Percentiles rank a stretch among this genome's conserved stretches.
phyloP scores from a whole-genome alignment of 2,888 invertebrate genomes.

The Drosophila vallismaia region DNA sequence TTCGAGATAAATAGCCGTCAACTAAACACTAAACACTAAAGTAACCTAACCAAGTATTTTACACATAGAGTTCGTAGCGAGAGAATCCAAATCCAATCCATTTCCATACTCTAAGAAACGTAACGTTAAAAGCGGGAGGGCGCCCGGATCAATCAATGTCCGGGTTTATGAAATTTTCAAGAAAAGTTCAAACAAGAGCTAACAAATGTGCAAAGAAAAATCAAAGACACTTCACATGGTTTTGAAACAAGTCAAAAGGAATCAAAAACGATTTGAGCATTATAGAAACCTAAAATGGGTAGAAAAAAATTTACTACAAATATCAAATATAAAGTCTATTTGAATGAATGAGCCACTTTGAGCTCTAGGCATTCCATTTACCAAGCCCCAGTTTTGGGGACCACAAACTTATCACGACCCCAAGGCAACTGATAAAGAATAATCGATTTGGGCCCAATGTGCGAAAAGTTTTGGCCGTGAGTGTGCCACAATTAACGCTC shows the following conservation, averaged over 20 bases:
- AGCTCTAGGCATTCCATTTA: slow-evolving; percentile 48
- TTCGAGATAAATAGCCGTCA: slow-evolving; percentile 66
- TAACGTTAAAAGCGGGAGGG: slow-evolving; percentile 53
- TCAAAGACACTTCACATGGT: slow-evolving; percentile 68
- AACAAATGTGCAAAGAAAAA: slow-evolving; percentile 72
- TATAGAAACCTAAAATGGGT: slow-evolving; percentile 32
- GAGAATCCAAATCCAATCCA: slow-evolving; percentile 41
- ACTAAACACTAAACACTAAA: slow-evolving; percentile 54
- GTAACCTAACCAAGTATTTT: slow-evolving; percentile 65
- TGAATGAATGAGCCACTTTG: slow-evolving; percentile 27
- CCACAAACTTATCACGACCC: slow-evolving; percentile 9
- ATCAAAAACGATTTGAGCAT: slow-evolving; percentile 60
- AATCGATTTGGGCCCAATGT: slow-evolving; percentile 17
- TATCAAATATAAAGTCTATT: slow-evolving; percentile 37
- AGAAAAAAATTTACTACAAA: slow-evolving; percentile 49
- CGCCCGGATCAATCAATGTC: slow-evolving; percentile 10
- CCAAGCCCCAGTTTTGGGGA: slow-evolving; percentile 7
- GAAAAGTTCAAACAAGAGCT: slow-evolving; percentile 19
- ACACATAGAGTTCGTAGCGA: slow-evolving; percentile 52
- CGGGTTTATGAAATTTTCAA: slow-evolving; percentile 14
- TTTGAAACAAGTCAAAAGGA: slow-evolving; percentile 57
- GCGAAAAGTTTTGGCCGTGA: slow-evolving; percentile 30
- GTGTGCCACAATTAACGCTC: slow-evolving; percentile 37
- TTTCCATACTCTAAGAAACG: slow-evolving; percentile 64
- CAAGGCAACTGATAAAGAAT: not conserved